Evolutionary conservation across 1,140 invertebrate species (phyloP).

Genomic region (Papilio glaucus): DNA sequence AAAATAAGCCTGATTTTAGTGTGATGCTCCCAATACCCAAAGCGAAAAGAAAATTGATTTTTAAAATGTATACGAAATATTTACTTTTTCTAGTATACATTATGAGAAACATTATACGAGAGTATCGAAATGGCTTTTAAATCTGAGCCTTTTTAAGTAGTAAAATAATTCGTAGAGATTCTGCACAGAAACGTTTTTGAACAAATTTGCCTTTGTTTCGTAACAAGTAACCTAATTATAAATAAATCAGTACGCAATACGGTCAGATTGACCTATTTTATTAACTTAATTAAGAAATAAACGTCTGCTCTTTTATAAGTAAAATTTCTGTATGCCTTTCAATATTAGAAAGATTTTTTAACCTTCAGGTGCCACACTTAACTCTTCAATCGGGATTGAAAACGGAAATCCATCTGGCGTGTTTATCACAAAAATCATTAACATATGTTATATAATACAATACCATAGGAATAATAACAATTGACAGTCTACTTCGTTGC

Average conservation of each 20-base stretch:
- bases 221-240: conserved; percentile 18
- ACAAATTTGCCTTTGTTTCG: not conserved
- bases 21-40: too few species aligned
- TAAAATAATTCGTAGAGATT: conserved; percentile 14
- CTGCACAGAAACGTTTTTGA: conserved; percentile 1
- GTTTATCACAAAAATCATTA: not conserved
- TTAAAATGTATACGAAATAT: not conserved
- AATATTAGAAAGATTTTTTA: too few species aligned
- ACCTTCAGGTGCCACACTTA: too few species aligned
- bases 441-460: not conserved
- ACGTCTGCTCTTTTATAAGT: too few species aligned
- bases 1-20: too few species aligned
- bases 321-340: not conserved
- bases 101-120: not conserved
- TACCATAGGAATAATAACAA: not conserved
- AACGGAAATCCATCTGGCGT: too few species aligned
- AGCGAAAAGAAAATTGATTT: not conserved
- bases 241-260: not conserved
- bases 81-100: not conserved
- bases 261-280: not conserved
- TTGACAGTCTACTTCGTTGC: not conserved
- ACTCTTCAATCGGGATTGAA: too few species aligned
- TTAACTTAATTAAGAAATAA: not conserved
- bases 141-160: not conserved
- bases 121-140: not conserved